Percentiles rank a stretch among this genome's conserved stretches.
Evolutionary conservation across 2,113 vertebrate species (phyloP).

Genomic region (Atrichornis clamosus): DNA sequence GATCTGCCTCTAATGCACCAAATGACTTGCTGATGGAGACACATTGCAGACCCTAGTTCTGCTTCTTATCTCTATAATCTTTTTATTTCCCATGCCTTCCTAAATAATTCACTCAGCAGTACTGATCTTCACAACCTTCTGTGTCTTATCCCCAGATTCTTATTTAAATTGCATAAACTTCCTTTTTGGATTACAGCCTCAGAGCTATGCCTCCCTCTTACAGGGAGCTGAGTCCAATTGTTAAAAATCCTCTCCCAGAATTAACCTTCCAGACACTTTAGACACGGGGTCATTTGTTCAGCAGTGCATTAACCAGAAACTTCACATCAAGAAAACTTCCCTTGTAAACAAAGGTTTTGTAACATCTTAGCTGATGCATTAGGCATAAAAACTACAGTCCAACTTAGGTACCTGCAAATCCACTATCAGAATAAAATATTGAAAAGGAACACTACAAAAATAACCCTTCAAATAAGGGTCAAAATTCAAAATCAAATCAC

Average conservation of each 20-base stretch:
- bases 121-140: not conserved
- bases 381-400: not conserved
- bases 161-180: not conserved
- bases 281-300: not conserved
- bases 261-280: not conserved
- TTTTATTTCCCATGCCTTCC: not conserved
- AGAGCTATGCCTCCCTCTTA: not conserved
- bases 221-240: not conserved
- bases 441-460: not conserved
- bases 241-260: not conserved
- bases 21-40: not conserved
- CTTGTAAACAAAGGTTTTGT: not conserved
- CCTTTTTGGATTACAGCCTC: not conserved
- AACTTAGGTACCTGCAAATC: not conserved
- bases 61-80: not conserved
- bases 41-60: not conserved
- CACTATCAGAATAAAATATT: not conserved
- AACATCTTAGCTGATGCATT: not conserved
- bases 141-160: not conserved
- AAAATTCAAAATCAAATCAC: not conserved
- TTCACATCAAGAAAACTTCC: not conserved
- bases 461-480: not conserved
- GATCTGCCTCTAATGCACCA: conserved; percentile 28
- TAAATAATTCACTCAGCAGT: conserved; percentile 8
- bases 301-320: not conserved